A percentile compares a stretch with the other conserved stretches of the same genome.
phyloP scores from a whole-genome alignment of 2,888 invertebrate species.

The Cantharis rustica region DNA sequence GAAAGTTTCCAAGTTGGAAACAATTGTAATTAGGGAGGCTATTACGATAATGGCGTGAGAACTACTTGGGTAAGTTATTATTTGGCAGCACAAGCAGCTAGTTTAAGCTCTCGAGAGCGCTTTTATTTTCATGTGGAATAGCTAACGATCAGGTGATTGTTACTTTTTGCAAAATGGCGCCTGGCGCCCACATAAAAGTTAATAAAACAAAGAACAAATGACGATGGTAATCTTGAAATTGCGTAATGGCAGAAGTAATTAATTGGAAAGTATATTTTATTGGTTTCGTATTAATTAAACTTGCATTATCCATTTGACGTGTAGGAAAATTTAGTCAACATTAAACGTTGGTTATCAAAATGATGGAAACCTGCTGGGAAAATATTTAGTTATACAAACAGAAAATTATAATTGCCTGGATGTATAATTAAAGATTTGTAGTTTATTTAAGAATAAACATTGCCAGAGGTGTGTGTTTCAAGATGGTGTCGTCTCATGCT shows the following conservation, averaged over 20 bases:
- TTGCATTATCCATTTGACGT: background rate
- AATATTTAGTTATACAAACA: background rate
- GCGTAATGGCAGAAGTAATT: background rate
- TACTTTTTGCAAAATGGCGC: background rate
- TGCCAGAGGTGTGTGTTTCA: slow-evolving; percentile 7
- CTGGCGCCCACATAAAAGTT: background rate
- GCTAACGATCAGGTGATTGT: background rate
- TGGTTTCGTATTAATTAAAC: background rate
- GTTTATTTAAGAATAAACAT: background rate
- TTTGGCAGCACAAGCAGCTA: background rate
- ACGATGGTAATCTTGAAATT: no score
- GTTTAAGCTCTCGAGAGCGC: background rate
- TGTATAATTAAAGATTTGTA: background rate
- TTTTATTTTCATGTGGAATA: background rate
- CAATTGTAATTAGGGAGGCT: slow-evolving; percentile 3
- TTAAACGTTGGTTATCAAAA: background rate
- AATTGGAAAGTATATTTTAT: background rate
- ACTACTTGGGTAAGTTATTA: background rate
- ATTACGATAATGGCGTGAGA: slow-evolving; percentile 3
- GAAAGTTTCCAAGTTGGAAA: background rate
- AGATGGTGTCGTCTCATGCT: slow-evolving; percentile 9
- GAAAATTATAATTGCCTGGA: background rate
- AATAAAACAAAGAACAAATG: background rate
- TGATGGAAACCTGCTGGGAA: background rate
- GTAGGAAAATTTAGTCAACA: background rate